Conservation (phyloP, 1,140 invertebrate genomes). For the Drosophila tristis region DNA sequence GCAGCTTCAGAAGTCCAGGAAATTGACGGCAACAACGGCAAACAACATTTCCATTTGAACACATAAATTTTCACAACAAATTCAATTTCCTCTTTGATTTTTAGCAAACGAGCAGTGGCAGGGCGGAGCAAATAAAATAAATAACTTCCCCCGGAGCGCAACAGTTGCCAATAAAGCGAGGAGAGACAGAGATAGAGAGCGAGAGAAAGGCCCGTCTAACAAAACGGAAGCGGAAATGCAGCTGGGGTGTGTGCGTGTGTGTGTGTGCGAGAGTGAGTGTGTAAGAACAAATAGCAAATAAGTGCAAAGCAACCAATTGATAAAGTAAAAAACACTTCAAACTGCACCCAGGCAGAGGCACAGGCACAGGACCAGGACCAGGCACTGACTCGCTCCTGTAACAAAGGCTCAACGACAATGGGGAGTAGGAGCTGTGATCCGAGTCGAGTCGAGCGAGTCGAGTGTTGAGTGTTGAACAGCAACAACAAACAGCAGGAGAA, state of each 20-base stretch:
- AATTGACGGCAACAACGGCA: constrained; percentile 73
- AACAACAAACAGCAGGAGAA: constrained; percentile 31
- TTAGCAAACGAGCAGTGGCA: constrained; percentile 64
- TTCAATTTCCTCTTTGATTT: constrained; percentile 83
- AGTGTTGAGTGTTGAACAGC: constrained; percentile 60
- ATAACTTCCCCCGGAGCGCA: constrained; percentile 77
- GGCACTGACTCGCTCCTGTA: constrained; percentile 42
- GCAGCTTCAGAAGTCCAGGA: constrained; percentile 51
- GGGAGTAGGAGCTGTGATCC: constrained; percentile 23
- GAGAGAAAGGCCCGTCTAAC: constrained; percentile 53
- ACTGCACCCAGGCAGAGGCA: constrained; percentile 57
- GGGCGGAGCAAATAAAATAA: constrained; percentile 76
- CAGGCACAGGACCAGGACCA: constrained; percentile 26
- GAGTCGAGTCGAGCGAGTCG: constrained; percentile 45
- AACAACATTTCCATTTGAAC: constrained; percentile 78
- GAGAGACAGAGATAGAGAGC: not conserved
- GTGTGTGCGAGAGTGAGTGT: constrained; percentile 28
- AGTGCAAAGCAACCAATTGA: constrained; percentile 83
- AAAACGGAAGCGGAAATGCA: constrained; percentile 78
- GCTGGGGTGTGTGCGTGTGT: constrained; percentile 25
- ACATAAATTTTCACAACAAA: constrained; percentile 82
- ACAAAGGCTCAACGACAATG: constrained; percentile 65
- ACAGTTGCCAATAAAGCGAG: constrained; percentile 67
- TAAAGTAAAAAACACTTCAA: constrained; percentile 82
- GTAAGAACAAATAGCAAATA: constrained; percentile 81